Evolutionary conservation across 2,888 invertebrate species (phyloP).

Genomic region (Pachymerium ferrugineum): DNA sequence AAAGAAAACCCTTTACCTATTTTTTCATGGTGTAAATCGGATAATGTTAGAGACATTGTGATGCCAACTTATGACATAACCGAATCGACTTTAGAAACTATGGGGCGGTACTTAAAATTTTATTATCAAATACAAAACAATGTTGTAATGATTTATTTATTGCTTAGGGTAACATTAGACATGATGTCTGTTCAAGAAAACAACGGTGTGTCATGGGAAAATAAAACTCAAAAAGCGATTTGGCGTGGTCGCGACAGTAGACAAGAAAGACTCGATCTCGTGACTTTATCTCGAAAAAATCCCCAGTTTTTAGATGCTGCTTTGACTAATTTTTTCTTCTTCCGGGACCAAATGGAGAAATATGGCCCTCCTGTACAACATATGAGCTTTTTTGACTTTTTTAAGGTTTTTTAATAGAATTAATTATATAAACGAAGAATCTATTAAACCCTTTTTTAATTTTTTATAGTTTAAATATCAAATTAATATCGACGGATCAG

Average conservation of each 20-base stretch:
- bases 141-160: conserved; percentile 34
- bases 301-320: conserved; percentile 83
- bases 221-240: conserved; percentile 69
- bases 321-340: conserved; percentile 94
- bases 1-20: conserved; percentile 62
- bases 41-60: conserved; percentile 76
- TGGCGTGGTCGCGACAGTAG: conserved; percentile 92
- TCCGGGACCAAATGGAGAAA: conserved; percentile 69
- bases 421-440: not conserved
- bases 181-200: conserved; percentile 84
- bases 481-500: conserved; percentile 89
- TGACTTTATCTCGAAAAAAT: conserved; percentile 66
- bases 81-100: conserved; percentile 83
- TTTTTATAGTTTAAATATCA: conserved; percentile 83
- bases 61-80: conserved; percentile 94
- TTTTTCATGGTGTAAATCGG: conserved; percentile 94
- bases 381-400: conserved; percentile 87
- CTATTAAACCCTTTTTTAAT: not conserved
- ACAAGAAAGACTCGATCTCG: conserved; percentile 72
- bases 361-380: conserved; percentile 82
- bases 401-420: conserved; percentile 61
- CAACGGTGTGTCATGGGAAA: conserved; percentile 61
- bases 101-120: conserved; percentile 67
- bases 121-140: not conserved
- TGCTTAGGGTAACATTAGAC: conserved; percentile 72